Conservation (phyloP, 2,113 vertebrate genomes). For the Herpetotheres cachinnans region DNA sequence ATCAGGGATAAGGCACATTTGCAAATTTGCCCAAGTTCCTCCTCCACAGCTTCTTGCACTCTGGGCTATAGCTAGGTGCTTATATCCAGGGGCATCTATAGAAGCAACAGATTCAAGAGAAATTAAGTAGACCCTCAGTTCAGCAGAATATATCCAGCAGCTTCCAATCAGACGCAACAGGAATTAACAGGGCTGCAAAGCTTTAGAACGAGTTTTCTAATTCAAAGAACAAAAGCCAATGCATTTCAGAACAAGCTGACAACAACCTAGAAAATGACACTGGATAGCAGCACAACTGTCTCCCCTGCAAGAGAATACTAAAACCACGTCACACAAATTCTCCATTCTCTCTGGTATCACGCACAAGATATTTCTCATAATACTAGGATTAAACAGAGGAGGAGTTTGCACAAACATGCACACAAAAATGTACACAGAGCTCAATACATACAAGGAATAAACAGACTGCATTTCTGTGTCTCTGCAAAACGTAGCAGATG, state of each 20-base stretch:
- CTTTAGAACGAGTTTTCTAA: not conserved
- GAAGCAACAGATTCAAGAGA: not conserved
- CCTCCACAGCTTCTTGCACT: not conserved
- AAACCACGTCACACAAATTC: not conserved
- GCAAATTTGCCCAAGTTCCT: not conserved
- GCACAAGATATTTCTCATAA: not conserved
- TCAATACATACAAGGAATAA: not conserved
- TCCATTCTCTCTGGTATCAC: not conserved
- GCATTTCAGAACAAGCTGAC: not conserved
- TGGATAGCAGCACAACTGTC: not conserved
- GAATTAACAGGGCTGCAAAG: not conserved
- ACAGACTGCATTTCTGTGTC: not conserved
- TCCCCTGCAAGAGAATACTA: not conserved
- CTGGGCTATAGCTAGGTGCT: not conserved
- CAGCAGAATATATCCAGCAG: not conserved
- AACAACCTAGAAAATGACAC: not conserved
- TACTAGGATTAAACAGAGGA: not conserved
- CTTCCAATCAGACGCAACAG: not conserved
- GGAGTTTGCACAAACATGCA: not conserved
- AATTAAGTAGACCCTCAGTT: not conserved
- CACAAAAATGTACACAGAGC: not conserved
- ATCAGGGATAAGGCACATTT: not conserved
- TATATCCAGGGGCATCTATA: not conserved
- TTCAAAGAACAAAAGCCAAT: not conserved
- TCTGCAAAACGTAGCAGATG: conserved; percentile 12